These are phyloP conservation scores for Cyphomyrmex costatus DNA, from an alignment of 1,140 invertebrate species.

Conservation along the genomic window DNA sequence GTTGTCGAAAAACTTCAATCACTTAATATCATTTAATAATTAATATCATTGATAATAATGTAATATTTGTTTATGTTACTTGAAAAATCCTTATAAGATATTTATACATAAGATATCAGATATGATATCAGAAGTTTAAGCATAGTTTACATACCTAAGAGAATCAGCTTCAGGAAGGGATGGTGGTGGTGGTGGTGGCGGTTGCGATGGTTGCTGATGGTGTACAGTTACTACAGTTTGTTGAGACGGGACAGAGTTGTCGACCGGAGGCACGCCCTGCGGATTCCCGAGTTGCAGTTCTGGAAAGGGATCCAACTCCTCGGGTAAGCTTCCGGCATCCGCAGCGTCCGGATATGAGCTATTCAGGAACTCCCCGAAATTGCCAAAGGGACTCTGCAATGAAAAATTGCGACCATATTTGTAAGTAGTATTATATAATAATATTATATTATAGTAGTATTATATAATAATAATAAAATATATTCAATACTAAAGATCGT, in stretches of 20 bases:
- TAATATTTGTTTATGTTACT: background rate
- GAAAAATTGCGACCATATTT: slow-evolving; percentile 23
- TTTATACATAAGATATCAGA: too few species aligned
- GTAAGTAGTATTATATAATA: background rate
- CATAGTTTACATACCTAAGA: slow-evolving; percentile 77
- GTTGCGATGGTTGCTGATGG: slow-evolving; percentile 77
- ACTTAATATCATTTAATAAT: background rate
- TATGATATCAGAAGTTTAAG: background rate
- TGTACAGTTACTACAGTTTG: slow-evolving; percentile 76
- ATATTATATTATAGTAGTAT: too few species aligned
- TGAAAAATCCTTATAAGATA: background rate
- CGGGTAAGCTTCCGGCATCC: slow-evolving; percentile 84
- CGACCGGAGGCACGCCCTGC: slow-evolving; percentile 77
- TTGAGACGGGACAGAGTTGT: slow-evolving; percentile 78
- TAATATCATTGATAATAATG: background rate
- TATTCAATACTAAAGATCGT: too few species aligned
- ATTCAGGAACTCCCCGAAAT: slow-evolving; percentile 89
- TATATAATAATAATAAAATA: too few species aligned
- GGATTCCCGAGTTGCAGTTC: slow-evolving; percentile 84
- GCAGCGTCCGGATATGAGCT: slow-evolving; percentile 88
- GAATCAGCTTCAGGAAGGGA: slow-evolving; percentile 84
- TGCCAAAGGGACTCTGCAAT: slow-evolving; percentile 89
- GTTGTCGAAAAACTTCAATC: background rate
- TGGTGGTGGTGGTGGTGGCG: slow-evolving; percentile 82
- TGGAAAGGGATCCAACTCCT: slow-evolving; percentile 87